These are phyloP conservation scores for Dendronephthya gigantea DNA, from an alignment of 64 coral and sea anemone genomes.

Conservation along the genomic window DNA sequence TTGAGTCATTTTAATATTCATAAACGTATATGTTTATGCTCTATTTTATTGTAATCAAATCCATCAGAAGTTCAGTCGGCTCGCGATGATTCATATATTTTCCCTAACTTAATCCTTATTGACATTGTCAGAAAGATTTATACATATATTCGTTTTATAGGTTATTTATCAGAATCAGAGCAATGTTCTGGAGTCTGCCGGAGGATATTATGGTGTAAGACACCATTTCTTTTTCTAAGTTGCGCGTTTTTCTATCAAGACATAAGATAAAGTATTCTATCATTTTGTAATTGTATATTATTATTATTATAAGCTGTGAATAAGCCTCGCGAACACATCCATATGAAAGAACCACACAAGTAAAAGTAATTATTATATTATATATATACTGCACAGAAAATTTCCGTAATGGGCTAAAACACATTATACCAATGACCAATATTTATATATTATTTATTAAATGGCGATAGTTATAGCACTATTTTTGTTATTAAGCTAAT, in stretches of 20 bases:
- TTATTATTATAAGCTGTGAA: conserved; percentile 25
- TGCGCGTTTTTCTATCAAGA: not conserved
- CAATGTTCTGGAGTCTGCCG: not conserved
- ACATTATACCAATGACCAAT: not conserved
- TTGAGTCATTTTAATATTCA: not conserved
- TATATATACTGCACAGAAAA: not conserved
- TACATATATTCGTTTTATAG: conserved; percentile 19
- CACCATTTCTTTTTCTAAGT: conserved; percentile 2
- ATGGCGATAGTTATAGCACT: conserved; percentile 18
- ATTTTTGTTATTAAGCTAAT: conserved; percentile 20
- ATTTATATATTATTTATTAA: conserved; percentile 28
- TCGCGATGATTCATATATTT: not conserved
- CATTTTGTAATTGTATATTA: conserved; percentile 19
- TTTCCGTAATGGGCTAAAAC: not conserved
- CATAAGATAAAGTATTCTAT: not conserved
- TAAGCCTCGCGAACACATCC: not conserved
- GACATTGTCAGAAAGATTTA: conserved; percentile 6
- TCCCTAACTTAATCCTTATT: not conserved
- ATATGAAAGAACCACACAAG: not conserved
- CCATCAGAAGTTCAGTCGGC: not conserved
- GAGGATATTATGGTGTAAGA: conserved; percentile 13
- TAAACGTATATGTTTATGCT: not conserved
- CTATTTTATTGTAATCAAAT: not conserved
- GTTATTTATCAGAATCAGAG: conserved; percentile 8
- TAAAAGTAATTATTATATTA: conserved; percentile 3